Evolutionary conservation across 2,888 invertebrate genomes (phyloP).

Genomic region (Nasonovia ribisnigri): DNA sequence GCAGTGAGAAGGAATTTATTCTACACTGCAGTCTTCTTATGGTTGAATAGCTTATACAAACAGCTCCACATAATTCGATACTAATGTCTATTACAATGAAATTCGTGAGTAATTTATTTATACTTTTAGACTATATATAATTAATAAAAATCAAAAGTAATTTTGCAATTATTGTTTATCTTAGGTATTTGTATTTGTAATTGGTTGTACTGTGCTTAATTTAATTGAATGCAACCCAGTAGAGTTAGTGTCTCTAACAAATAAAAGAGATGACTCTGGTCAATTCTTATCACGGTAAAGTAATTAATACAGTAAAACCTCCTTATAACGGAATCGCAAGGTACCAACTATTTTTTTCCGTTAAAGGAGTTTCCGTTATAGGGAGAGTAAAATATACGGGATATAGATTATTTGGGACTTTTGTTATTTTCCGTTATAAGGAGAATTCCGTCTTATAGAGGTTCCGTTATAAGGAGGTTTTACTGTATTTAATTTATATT

Average conservation of each 20-base stretch:
- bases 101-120: constrained; percentile 46
- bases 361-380: too few species aligned
- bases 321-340: too few species aligned
- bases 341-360: too few species aligned
- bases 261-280: constrained; percentile 56
- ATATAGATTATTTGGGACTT: too few species aligned
- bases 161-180: constrained; percentile 4
- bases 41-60: constrained; percentile 49
- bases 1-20: constrained; percentile 49
- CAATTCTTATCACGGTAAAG: constrained; percentile 60
- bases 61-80: constrained; percentile 10
- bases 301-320: too few species aligned
- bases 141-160: neutral
- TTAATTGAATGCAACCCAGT: constrained; percentile 44
- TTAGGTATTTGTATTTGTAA: constrained; percentile 49
- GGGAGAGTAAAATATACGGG: too few species aligned
- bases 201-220: constrained; percentile 49
- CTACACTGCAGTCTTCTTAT: constrained; percentile 45
- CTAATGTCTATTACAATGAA: constrained; percentile 45
- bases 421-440: too few species aligned
- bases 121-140: constrained; percentile 6
- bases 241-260: constrained; percentile 57
- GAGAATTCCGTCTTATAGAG: too few species aligned
- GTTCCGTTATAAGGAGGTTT: too few species aligned
- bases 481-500: neutral